A percentile compares a stretch with the other conserved stretches of the same genome.
These are phyloP conservation scores for Corythaeola cristata DNA, from an alignment of 2,113 vertebrate species.

Conservation along the genomic window DNA sequence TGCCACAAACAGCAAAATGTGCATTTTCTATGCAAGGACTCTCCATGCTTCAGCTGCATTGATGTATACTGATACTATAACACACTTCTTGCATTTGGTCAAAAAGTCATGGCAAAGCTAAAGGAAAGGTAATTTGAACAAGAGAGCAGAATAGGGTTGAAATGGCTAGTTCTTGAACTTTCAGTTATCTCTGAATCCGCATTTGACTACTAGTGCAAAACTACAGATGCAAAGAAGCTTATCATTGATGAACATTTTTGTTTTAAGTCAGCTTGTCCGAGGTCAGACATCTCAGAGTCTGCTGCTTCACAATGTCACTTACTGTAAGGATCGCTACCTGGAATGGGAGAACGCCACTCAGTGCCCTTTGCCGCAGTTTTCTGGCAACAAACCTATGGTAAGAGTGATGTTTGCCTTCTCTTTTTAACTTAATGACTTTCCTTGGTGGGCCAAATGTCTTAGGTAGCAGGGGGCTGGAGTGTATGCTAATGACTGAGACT, in stretches of 20 bases:
- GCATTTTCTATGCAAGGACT: neutral
- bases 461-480: neutral
- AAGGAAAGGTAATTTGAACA: neutral
- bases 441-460: neutral
- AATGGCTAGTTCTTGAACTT: neutral
- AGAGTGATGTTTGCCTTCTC: slow-evolving; percentile 50
- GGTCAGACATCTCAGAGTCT: slow-evolving; percentile 80
- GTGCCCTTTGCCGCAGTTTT: slow-evolving; percentile 80
- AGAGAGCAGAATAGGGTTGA: neutral
- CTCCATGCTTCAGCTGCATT: neutral
- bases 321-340: slow-evolving; percentile 75
- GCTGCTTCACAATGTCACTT: slow-evolving; percentile 73
- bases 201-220: neutral
- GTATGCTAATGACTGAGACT: neutral
- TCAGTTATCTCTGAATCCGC: neutral
- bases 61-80: neutral
- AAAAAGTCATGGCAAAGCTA: neutral
- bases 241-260: neutral
- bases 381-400: slow-evolving; percentile 81
- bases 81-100: neutral
- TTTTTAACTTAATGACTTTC: neutral
- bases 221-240: neutral
- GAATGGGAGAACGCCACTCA: slow-evolving; percentile 71
- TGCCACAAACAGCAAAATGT: neutral
- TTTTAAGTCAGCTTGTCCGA: slow-evolving; percentile 77